A percentile compares a stretch with the other conserved stretches of the same genome.
Evolutionary conservation across 2,797 vertebrate genomes (phyloP).

Genomic region (Petrocephalus schoutedeni): DNA sequence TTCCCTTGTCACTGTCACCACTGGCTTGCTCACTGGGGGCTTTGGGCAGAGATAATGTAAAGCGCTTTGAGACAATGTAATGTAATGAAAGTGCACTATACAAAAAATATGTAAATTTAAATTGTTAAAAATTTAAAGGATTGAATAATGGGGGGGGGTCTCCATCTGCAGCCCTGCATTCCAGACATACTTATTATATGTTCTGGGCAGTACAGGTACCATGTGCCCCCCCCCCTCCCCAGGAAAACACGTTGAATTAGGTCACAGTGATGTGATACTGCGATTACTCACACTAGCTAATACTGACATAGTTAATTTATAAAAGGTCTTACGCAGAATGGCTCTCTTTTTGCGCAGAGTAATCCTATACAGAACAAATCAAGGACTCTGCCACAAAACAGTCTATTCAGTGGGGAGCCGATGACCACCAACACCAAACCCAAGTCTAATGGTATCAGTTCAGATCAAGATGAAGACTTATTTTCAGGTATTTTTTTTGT

Average conservation of each 20-base stretch:
- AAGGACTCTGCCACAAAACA: constrained; percentile 39
- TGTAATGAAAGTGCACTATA: background rate
- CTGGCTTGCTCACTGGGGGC: background rate
- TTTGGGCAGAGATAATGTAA: background rate
- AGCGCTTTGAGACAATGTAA: background rate
- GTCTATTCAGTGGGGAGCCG: constrained; percentile 47
- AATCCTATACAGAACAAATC: constrained; percentile 46
- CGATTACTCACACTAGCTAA: background rate
- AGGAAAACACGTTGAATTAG: background rate
- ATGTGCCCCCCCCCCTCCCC: background rate
- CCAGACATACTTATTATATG: background rate
- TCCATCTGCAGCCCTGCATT: background rate
- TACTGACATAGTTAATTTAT: background rate
- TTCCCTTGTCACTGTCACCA: background rate
- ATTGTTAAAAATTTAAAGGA: background rate
- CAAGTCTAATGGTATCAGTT: constrained; percentile 75
- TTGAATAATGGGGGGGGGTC: background rate
- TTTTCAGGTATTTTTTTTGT: constrained; percentile 70
- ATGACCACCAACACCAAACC: constrained; percentile 40
- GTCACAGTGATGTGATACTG: background rate
- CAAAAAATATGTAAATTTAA: too few relatives aligned
- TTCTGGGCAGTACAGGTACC: background rate
- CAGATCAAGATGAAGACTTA: constrained; percentile 78
- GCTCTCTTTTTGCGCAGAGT: constrained; percentile 40
- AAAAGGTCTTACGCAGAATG: background rate